These are phyloP conservation scores for Syrista parreyssii DNA, from an alignment of 2,888 invertebrate genomes.

Conservation along the genomic window DNA sequence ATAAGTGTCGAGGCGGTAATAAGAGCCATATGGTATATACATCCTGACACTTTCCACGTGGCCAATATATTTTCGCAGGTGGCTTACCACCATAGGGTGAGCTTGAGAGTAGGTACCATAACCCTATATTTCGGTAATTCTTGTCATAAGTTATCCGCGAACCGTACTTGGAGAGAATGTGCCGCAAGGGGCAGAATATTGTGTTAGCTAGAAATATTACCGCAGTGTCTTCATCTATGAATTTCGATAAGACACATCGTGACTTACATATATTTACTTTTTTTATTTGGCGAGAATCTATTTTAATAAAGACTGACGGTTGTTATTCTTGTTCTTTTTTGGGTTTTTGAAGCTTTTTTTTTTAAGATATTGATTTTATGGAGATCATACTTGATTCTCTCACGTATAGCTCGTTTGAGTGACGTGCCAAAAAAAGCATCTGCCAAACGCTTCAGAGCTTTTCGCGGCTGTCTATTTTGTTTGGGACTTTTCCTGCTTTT, in stretches of 20 bases:
- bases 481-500: background rate
- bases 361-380: no score
- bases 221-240: background rate
- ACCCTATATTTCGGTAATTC: slow-evolving; percentile 40
- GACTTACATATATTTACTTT: background rate
- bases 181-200: background rate
- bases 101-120: slow-evolving; percentile 21
- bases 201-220: background rate
- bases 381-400: background rate
- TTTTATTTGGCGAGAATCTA: background rate
- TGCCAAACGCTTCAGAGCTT: no score
- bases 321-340: background rate
- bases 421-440: no score
- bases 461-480: background rate
- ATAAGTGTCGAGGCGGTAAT: background rate
- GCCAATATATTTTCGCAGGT: slow-evolving; percentile 27
- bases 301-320: background rate
- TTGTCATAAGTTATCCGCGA: slow-evolving; percentile 28
- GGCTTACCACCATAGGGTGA: slow-evolving; percentile 12
- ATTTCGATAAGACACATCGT: background rate
- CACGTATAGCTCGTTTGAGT: background rate
- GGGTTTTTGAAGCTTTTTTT: no score
- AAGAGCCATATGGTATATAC: background rate
- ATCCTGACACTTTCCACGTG: background rate
- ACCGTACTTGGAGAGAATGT: background rate